Base-by-base conservation (phyloP, 2,113 vertebrate species). In the Mirounga angustirostris region DNA sequence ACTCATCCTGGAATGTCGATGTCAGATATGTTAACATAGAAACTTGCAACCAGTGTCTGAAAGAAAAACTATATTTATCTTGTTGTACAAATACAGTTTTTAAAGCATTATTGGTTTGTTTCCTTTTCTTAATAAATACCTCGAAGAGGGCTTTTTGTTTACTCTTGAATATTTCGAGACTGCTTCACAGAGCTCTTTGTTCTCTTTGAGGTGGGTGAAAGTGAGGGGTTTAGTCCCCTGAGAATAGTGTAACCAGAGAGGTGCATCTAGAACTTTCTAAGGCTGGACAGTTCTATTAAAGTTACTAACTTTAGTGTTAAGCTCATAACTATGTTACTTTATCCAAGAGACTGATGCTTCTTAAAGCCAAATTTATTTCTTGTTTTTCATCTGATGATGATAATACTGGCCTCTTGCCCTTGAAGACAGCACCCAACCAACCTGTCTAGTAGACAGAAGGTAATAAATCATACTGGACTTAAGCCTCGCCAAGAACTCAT, bases 31-130 rank as follows among this genome's bases (percentile, higher is more conserved):
- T 97, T 94, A 92, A 92, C 56, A 4, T 69, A 96, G 73, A 90
- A 82, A 71, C 92, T 67, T 30, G 19, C 18, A 67, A 50, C 43
- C 12, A 4, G 26, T 78, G 69, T 97, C 71, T 71, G 80, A 74
- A 92, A 87, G 96, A 92, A 93, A 36, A 84, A 19, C 87, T 26
- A 13, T 73, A 67, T 67, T 90, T 92, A 92, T 91, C 52, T 95
- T 71, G 2, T 96, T 98, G 96, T 97, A 95, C 83, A 96, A 98
- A 98, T 97, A 97, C 69, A 98, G 28, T 85, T 91, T 97, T 88
- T 74, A 96, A 97, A 97, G 91, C 92, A 80, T 69, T 86, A 69
- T 59, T 93, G 76, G 73, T 80, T 97, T 91, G 96, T 97, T 97
- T 96, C 89, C 81, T 52, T 98, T 97, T 97, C 78, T 97, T 97